Conservation (phyloP, 2,797 vertebrate species). For the Morelia viridis region DNA sequence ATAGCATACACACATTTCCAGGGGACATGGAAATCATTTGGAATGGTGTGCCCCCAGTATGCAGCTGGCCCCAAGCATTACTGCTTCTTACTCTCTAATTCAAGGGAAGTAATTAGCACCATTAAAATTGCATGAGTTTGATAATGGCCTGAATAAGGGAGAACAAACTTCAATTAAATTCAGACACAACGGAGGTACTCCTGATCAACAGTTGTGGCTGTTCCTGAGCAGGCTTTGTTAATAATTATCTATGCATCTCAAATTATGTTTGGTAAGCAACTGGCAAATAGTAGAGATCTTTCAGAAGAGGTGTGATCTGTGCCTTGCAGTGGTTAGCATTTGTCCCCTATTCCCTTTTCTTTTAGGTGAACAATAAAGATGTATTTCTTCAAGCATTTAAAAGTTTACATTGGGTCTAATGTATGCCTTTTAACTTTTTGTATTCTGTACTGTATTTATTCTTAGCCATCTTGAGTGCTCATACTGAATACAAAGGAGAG, state of each 20-base stretch:
- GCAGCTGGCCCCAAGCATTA: too few relatives aligned
- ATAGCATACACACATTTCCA: too few relatives aligned
- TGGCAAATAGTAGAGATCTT: background rate
- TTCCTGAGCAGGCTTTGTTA: background rate
- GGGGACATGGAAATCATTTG: too few relatives aligned
- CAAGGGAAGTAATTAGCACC: background rate
- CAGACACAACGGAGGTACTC: background rate
- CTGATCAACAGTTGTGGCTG: background rate
- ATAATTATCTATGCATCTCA: background rate
- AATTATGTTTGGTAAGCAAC: background rate
- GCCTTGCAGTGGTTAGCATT: background rate
- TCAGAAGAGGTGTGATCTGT: background rate
- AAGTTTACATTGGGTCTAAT: background rate
- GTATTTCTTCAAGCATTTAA: background rate
- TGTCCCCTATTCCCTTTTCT: background rate
- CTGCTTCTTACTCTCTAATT: too few relatives aligned
- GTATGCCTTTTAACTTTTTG: background rate
- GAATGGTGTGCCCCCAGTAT: too few relatives aligned
- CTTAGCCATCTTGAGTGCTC: background rate
- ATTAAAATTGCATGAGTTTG: background rate
- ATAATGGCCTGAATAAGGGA: background rate
- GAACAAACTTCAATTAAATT: background rate
- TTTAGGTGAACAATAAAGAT: background rate
- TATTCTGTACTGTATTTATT: background rate
- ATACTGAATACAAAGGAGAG: background rate